These are phyloP conservation scores for Chelonus formosanus DNA, from an alignment of 2,888 invertebrate species.

Conservation along the genomic window DNA sequence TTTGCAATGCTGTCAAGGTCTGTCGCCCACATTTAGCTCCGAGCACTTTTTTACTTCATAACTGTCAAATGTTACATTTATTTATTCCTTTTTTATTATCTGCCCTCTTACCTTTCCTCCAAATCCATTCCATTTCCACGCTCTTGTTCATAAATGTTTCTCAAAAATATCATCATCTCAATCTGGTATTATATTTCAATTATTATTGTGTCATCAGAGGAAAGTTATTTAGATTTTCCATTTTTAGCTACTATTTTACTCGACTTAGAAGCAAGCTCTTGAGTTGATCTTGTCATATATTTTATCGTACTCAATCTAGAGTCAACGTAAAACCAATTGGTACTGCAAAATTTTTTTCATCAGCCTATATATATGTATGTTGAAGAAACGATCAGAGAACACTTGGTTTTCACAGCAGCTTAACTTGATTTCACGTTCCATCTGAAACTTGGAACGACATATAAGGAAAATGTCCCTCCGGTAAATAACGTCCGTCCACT, in stretches of 20 bases:
- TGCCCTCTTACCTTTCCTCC: conserved; percentile 1
- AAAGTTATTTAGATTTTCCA: too few species aligned
- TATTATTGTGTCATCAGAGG: too few species aligned
- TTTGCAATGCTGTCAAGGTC: conserved; percentile 2
- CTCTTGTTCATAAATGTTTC: too few species aligned
- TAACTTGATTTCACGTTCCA: conserved; percentile 63
- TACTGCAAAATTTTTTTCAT: background rate
- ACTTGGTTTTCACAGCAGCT: conserved; percentile 33
- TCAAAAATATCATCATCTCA: too few species aligned
- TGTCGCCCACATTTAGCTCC: conserved; percentile 5
- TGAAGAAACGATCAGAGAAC: conserved; percentile 30
- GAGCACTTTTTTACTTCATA: conserved; percentile 4
- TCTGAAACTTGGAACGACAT: conserved; percentile 54
- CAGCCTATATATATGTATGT: conserved; percentile 18
- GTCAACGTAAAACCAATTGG: background rate
- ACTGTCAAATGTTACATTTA: conserved; percentile 14
- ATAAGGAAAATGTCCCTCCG: conserved; percentile 50
- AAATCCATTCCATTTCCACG: too few species aligned
- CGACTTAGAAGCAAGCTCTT: too few species aligned
- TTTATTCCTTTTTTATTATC: background rate
- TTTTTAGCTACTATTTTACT: too few species aligned
- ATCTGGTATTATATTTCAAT: too few species aligned
- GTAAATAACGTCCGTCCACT: conserved; percentile 45
- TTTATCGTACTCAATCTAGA: too few species aligned
- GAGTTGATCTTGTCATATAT: too few species aligned